Evolutionary conservation across 2,113 vertebrate genomes (phyloP).

Genomic region (Neodontobutis hainanensis): DNA sequence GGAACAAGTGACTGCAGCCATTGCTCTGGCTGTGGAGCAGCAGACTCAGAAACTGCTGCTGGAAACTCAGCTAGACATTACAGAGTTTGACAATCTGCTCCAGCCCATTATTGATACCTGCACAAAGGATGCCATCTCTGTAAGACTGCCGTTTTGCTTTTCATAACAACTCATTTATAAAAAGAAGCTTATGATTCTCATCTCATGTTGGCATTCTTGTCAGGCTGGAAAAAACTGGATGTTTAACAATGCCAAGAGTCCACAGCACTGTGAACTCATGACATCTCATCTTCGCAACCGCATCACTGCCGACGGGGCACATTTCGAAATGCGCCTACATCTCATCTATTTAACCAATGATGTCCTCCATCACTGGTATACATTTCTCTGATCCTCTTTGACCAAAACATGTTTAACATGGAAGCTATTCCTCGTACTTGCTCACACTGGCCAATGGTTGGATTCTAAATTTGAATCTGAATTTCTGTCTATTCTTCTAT

Average conservation of each 20-base stretch:
- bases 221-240: slow-evolving; percentile 99
- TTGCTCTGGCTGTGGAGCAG: slow-evolving; percentile 89
- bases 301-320: slow-evolving; percentile 87
- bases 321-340: slow-evolving; percentile 94
- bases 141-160: slow-evolving; percentile 47
- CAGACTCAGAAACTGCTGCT: slow-evolving; percentile 91
- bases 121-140: slow-evolving; percentile 97
- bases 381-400: no score
- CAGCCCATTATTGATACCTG: slow-evolving; percentile 98
- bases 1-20: slow-evolving; percentile 93
- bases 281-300: slow-evolving; percentile 93
- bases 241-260: slow-evolving; percentile 94
- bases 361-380: slow-evolving; percentile 94
- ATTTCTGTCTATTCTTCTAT: background rate
- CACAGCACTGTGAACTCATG: slow-evolving; percentile 94
- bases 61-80: slow-evolving; percentile 93
- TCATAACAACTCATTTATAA: background rate
- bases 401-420: background rate
- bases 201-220: background rate
- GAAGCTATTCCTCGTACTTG: background rate
- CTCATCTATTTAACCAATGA: slow-evolving; percentile 98
- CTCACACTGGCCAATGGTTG: no score
- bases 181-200: background rate
- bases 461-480: no score
- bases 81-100: slow-evolving; percentile 90